Evolutionary conservation across 1,140 invertebrate genomes (phyloP).

Genomic region (Atopsyche davidsoni): DNA sequence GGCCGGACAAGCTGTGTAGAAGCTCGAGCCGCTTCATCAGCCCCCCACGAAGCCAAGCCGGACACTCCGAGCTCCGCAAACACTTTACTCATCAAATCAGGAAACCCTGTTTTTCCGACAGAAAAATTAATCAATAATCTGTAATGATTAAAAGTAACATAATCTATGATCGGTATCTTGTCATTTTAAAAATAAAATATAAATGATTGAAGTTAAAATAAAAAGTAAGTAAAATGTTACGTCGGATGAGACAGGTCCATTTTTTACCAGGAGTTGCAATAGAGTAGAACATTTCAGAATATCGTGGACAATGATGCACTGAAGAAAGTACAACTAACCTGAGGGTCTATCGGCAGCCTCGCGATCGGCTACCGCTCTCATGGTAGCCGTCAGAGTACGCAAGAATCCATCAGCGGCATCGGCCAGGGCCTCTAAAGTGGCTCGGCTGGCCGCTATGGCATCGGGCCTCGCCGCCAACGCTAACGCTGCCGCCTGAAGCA

Average conservation of each 20-base stretch:
- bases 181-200: background rate
- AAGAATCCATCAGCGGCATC: conserved; percentile 43
- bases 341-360: conserved; percentile 36
- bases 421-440: conserved; percentile 39
- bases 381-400: conserved; percentile 41
- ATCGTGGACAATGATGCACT: no score
- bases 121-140: background rate
- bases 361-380: conserved; percentile 41
- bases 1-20: conserved; percentile 56
- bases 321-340: conserved; percentile 7
- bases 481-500: conserved; percentile 44
- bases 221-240: background rate
- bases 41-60: conserved; percentile 38
- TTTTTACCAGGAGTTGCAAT: background rate
- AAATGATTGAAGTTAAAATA: background rate
- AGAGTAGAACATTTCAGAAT: background rate
- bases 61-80: conserved; percentile 44
- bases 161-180: background rate
- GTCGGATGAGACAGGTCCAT: background rate
- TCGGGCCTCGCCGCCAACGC: conserved; percentile 37
- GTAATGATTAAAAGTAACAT: background rate
- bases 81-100: conserved; percentile 45
- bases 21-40: conserved; percentile 4
- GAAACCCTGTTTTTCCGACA: conserved; percentile 37
- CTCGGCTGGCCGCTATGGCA: conserved; percentile 38